Conservation (phyloP, 2,797 vertebrate species). For the Scleropages formosus region DNA sequence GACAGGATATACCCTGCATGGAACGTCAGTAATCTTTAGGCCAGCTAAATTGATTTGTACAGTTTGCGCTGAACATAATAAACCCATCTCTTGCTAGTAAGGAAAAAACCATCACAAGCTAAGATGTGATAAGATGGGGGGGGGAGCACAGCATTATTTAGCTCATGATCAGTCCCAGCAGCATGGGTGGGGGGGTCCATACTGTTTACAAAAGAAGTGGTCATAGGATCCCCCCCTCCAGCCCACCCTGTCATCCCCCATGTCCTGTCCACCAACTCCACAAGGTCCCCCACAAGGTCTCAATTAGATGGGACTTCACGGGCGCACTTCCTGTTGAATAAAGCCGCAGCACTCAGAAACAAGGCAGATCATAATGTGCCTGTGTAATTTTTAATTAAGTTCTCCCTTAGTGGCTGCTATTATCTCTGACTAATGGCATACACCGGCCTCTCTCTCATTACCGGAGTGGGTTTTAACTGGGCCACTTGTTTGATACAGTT, state of each 20-base stretch:
- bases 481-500: slow-evolving; percentile 72
- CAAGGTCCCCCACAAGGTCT: slow-evolving; percentile 2
- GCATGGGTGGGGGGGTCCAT: not conserved
- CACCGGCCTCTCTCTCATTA: slow-evolving; percentile 66
- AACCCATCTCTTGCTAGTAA: too few species aligned
- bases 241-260: too few species aligned
- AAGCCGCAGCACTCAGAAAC: slow-evolving; percentile 34
- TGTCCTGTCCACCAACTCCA: not conserved
- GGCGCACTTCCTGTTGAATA: not conserved
- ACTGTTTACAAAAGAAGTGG: slow-evolving; percentile 10
- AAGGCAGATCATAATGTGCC: slow-evolving; percentile 51
- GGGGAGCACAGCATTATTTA: not conserved
- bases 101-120: too few species aligned
- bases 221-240: not conserved
- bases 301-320: not conserved
- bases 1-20: too few species aligned
- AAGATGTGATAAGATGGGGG: not conserved
- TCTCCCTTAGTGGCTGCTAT: slow-evolving; percentile 58
- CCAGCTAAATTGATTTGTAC: too few species aligned
- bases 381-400: slow-evolving; percentile 67
- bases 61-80: too few species aligned
- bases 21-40: too few species aligned
- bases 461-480: slow-evolving; percentile 66
- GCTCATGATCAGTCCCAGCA: too few species aligned
- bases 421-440: slow-evolving; percentile 66